Conservation (phyloP, 2,797 vertebrate species). For the Anabas testudineus region DNA sequence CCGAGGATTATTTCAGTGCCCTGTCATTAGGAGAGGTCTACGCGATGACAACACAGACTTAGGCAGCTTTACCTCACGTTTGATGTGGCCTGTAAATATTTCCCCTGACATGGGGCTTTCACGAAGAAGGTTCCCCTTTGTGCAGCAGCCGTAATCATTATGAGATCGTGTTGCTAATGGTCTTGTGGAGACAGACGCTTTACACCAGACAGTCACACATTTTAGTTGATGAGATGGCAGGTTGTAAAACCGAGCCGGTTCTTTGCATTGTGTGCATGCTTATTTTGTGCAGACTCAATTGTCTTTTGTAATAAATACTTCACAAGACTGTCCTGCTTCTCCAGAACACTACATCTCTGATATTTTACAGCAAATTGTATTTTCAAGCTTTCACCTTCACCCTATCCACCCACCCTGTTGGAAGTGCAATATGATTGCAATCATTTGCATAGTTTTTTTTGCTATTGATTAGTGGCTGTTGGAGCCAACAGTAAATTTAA, state of each 20-base stretch:
- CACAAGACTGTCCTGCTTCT: background rate
- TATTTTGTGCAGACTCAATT: background rate
- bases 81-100: conserved; percentile 78
- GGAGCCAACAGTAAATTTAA: conserved; percentile 28
- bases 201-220: conserved; percentile 32
- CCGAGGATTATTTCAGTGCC: conserved; percentile 68
- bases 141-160: conserved; percentile 48
- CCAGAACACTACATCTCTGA: background rate
- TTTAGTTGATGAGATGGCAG: conserved; percentile 10
- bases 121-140: conserved; percentile 56
- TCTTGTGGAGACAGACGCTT: conserved; percentile 41
- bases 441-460: conserved; percentile 18
- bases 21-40: conserved; percentile 74
- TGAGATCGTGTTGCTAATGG: conserved; percentile 63
- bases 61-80: conserved; percentile 62
- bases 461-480: conserved; percentile 29
- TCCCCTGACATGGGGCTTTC: conserved; percentile 53
- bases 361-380: background rate
- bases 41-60: conserved; percentile 74
- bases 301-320: background rate
- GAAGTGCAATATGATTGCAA: background rate
- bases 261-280: background rate
- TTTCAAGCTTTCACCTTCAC: background rate
- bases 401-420: background rate
- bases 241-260: background rate